phyloP scores from a whole-genome alignment of 2,113 vertebrate species.

The Columba livia region DNA sequence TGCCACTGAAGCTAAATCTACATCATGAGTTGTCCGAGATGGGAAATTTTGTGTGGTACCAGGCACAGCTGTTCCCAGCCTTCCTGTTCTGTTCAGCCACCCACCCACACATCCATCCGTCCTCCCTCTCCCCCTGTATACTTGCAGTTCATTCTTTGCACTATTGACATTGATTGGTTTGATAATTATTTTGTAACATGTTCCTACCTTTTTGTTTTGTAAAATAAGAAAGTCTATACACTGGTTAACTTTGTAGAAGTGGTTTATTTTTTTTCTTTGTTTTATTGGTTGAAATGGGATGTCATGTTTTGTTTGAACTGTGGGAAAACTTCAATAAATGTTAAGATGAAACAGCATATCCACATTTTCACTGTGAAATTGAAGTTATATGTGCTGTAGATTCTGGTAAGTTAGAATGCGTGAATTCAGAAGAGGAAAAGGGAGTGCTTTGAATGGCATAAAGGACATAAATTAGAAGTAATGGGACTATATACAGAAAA shows the following conservation, averaged over 20 bases:
- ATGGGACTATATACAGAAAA: neutral
- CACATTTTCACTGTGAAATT: constrained; percentile 15
- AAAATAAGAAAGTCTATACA: constrained; percentile 78
- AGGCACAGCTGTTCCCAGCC: neutral
- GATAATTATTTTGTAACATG: constrained; percentile 68
- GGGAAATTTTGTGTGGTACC: neutral
- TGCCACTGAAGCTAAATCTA: neutral
- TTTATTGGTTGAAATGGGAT: constrained; percentile 45
- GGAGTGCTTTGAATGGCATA: neutral
- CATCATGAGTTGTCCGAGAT: neutral
- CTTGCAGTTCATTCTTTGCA: constrained; percentile 66
- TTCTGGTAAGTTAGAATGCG: neutral
- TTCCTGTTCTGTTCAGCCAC: neutral
- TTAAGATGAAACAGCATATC: constrained; percentile 32
- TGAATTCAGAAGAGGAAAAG: neutral
- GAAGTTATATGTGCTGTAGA: neutral
- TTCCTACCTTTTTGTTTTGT: constrained; percentile 67
- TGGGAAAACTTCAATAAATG: constrained; percentile 73
- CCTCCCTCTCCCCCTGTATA: neutral
- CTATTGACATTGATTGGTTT: constrained; percentile 60
- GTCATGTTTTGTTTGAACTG: constrained; percentile 49
- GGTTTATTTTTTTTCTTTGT: constrained; percentile 15
- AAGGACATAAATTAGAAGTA: neutral
- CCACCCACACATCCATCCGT: neutral
- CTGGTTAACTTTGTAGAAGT: constrained; percentile 72